phyloP scores from a whole-genome alignment of 2,888 invertebrate species.

The Macrophya annulata region DNA sequence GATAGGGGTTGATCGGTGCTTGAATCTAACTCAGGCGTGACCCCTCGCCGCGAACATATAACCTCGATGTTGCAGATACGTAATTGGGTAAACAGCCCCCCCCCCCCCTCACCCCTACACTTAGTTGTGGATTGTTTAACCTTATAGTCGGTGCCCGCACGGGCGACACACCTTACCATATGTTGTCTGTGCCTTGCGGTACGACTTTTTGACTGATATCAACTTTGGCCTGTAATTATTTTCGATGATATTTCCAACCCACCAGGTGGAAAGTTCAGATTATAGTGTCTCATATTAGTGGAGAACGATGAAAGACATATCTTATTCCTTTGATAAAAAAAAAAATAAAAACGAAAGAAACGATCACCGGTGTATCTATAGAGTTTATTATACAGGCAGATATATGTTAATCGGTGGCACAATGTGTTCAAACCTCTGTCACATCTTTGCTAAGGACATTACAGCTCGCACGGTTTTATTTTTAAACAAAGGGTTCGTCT shows the following conservation, averaged over 20 bases:
- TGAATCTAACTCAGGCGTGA: conserved; percentile 24
- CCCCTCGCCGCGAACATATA: conserved; percentile 28
- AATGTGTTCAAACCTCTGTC: background rate
- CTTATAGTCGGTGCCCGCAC: background rate
- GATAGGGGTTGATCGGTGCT: conserved; percentile 29
- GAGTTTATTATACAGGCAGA: background rate
- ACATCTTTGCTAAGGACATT: background rate
- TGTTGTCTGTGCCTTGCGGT: conserved; percentile 34
- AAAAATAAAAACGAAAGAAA: no score
- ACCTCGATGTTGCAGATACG: conserved; percentile 39
- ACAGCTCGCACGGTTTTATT: background rate
- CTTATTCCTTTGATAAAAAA: background rate
- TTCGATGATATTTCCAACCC: conserved; percentile 17
- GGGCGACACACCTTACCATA: conserved; percentile 45
- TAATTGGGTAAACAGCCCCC: conserved; percentile 35
- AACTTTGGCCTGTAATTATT: conserved; percentile 37
- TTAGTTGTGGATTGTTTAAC: conserved; percentile 46
- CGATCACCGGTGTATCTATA: background rate
- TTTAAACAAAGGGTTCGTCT: conserved; percentile 2
- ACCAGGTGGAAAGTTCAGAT: conserved; percentile 17
- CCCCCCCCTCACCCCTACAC: background rate
- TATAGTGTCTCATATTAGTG: background rate
- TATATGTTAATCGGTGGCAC: background rate
- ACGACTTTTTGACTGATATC: conserved; percentile 42
- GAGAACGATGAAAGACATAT: background rate